Evolutionary conservation across 2,797 vertebrate species (phyloP).

Genomic region (Oceanodroma leucorhoa): DNA sequence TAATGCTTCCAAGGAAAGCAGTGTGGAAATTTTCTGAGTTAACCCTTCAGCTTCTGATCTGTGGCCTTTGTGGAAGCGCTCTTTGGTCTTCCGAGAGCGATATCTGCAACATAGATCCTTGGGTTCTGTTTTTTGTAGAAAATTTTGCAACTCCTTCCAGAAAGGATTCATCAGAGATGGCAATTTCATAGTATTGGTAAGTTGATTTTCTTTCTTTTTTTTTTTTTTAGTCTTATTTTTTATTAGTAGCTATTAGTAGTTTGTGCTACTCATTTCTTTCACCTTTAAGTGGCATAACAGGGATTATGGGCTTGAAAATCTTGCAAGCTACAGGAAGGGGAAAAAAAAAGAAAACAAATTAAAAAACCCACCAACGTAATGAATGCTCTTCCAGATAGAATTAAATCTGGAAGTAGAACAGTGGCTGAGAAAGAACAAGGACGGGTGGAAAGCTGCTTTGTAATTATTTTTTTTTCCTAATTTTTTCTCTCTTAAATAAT

Average conservation of each 20-base stretch:
- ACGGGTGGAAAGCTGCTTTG: neutral
- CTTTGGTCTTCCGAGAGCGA: accelerated
- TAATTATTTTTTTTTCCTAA: neutral
- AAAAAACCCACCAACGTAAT: accelerated
- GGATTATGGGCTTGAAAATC: neutral
- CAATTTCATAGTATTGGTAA: slow-evolving; percentile 99
- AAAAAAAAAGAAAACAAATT: neutral
- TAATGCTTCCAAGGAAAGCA: neutral
- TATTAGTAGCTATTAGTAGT: neutral
- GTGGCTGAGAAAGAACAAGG: neutral
- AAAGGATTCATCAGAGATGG: slow-evolving; percentile 95
- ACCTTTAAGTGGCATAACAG: neutral
- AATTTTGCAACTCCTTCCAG: slow-evolving; percentile 97
- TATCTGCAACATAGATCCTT: neutral
- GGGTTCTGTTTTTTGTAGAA: slow-evolving; percentile 80
- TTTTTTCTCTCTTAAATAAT: neutral
- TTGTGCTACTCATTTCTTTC: neutral
- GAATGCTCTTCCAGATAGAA: neutral
- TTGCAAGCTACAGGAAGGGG: neutral
- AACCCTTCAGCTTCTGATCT: neutral
- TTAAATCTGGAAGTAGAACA: neutral
- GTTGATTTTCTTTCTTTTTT: neutral
- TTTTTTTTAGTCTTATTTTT: neutral
- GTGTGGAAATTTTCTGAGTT: neutral
- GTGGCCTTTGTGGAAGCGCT: neutral